A percentile compares a stretch with the other conserved stretches of the same genome.
These are phyloP conservation scores for Phalanger gymnotis DNA, from an alignment of 2,797 vertebrate species.

Conservation along the genomic window DNA sequence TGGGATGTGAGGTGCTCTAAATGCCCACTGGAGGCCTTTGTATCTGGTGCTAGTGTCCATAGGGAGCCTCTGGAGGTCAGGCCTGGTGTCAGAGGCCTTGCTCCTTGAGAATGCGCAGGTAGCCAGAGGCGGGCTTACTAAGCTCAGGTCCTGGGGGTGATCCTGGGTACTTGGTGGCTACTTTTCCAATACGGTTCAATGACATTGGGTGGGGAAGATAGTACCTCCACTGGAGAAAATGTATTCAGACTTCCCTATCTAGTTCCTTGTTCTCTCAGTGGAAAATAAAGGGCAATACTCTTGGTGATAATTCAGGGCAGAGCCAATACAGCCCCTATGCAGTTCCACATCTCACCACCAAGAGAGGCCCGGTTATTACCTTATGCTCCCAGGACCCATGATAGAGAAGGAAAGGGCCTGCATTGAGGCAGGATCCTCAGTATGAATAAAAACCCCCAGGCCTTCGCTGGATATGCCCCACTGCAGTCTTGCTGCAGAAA, in stretches of 20 bases:
- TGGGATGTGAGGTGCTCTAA: neutral
- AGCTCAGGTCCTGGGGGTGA: neutral
- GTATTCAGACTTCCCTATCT: neutral
- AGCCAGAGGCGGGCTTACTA: neutral
- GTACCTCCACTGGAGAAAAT: neutral
- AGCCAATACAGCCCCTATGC: neutral
- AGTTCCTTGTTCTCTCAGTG: neutral
- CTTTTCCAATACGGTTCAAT: neutral
- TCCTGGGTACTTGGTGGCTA: neutral
- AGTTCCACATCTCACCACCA: neutral
- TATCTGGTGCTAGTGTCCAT: too few relatives aligned
- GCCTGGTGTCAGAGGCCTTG: neutral
- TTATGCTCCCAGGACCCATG: neutral
- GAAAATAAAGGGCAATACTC: neutral
- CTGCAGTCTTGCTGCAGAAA: neutral
- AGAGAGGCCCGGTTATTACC: neutral
- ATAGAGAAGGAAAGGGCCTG: neutral
- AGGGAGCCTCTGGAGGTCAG: neutral
- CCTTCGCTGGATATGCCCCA: neutral
- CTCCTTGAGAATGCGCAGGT: neutral
- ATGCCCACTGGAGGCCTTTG: too few relatives aligned
- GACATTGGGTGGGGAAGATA: neutral
- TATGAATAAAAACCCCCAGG: neutral
- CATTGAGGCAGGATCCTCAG: neutral
- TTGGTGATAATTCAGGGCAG: neutral